These are phyloP conservation scores for Sinhomidia bicolor DNA, from an alignment of 2,888 invertebrate species.

Conservation along the genomic window DNA sequence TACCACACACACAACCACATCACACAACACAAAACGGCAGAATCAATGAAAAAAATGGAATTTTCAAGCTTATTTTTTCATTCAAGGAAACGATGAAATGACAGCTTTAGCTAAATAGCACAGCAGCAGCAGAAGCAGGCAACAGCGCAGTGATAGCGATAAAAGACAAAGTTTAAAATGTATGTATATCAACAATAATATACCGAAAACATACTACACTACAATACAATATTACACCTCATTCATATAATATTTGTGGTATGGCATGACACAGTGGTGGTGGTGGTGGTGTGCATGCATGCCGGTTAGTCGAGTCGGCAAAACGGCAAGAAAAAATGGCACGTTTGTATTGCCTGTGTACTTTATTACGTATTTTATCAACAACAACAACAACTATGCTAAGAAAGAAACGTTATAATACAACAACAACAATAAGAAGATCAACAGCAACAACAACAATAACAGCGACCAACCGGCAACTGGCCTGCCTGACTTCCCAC, in stretches of 20 bases:
- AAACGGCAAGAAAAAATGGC: background rate
- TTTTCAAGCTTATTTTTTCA: background rate
- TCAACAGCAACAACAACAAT: slow-evolving; percentile 12
- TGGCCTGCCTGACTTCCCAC: background rate
- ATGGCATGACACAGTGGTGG: no score
- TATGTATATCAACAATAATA: no score
- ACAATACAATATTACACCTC: no score
- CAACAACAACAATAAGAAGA: background rate
- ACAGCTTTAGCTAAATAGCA: no score
- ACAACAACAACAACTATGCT: slow-evolving; percentile 13
- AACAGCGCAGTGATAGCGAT: no score
- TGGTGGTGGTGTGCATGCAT: no score
- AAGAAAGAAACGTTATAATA: no score
- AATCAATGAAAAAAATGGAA: background rate
- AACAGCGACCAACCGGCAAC: slow-evolving; percentile 42
- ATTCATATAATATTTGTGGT: no score
- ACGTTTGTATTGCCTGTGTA: background rate
- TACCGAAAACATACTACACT: no score
- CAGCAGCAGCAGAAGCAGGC: no score
- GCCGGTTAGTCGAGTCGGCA: background rate
- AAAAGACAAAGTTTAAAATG: no score
- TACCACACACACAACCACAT: no score
- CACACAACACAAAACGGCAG: background rate
- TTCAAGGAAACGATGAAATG: background rate
- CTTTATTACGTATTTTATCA: background rate